phyloP scores from a whole-genome alignment of 2,888 invertebrate genomes.

The Coleophora deauratella region DNA sequence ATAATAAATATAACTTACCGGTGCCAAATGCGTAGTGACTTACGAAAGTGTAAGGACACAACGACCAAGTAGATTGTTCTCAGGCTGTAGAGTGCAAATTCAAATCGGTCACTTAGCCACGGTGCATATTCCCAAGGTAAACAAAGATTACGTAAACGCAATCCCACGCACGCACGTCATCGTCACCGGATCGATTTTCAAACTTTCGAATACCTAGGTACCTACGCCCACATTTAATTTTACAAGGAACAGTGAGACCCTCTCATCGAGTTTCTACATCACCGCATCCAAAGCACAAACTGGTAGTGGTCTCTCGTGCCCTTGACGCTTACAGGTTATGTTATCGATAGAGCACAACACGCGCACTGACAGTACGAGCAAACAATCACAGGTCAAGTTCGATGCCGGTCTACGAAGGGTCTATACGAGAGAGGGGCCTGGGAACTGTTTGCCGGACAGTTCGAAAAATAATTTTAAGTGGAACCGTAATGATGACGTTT shows the following conservation, averaged over 20 bases:
- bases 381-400: constrained; percentile 68
- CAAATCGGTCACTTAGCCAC: constrained; percentile 42
- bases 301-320: constrained; percentile 46
- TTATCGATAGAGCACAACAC: constrained; percentile 73
- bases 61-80: not conserved
- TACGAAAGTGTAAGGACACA: too few relatives aligned
- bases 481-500: constrained; percentile 27
- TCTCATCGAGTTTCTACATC: constrained; percentile 42
- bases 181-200: constrained; percentile 71
- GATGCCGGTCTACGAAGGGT: constrained; percentile 38
- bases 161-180: constrained; percentile 72
- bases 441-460: constrained; percentile 25
- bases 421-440: constrained; percentile 27
- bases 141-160: constrained; percentile 73
- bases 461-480: constrained; percentile 25
- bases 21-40: constrained; percentile 6
- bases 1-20: constrained; percentile 24
- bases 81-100: not conserved
- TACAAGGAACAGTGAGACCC: constrained; percentile 45
- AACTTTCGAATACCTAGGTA: constrained; percentile 73
- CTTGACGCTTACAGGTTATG: constrained; percentile 73
- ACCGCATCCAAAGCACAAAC: constrained; percentile 54
- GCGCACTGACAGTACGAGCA: constrained; percentile 67
- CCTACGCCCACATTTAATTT: constrained; percentile 68
- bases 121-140: constrained; percentile 71